Percentiles rank a stretch among this genome's conserved stretches.
Conservation (phyloP, 2,888 invertebrate genomes). For the Cybosia mesomella region DNA sequence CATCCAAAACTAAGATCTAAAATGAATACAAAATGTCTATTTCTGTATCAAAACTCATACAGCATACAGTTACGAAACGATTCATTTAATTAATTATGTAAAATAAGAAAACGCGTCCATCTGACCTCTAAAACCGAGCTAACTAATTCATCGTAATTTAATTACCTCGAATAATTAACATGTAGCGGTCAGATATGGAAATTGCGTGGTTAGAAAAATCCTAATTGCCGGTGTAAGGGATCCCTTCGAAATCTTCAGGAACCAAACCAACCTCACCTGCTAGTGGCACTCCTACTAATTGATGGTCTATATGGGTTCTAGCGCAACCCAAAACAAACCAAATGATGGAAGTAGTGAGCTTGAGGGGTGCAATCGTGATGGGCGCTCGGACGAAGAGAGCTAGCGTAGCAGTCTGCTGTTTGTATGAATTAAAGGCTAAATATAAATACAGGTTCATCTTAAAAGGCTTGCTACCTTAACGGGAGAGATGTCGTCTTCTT, state of each 20-base stretch:
- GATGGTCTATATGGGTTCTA: too few species aligned
- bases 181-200: slow-evolving; percentile 29
- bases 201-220: slow-evolving; percentile 5
- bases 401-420: not conserved
- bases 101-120: slow-evolving; percentile 37
- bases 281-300: too few species aligned
- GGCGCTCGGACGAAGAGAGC: not conserved
- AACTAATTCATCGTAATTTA: slow-evolving; percentile 53
- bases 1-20: slow-evolving; percentile 8
- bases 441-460: too few species aligned
- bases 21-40: slow-evolving; percentile 13
- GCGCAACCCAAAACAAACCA: not conserved
- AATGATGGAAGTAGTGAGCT: not conserved
- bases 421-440: too few species aligned
- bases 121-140: slow-evolving; percentile 48
- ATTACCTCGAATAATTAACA: slow-evolving; percentile 48
- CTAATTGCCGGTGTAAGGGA: not conserved
- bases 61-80: slow-evolving; percentile 33
- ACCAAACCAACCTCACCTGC: too few species aligned
- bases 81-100: slow-evolving; percentile 28
- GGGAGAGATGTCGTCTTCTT: too few species aligned
- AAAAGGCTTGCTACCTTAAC: too few species aligned
- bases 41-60: slow-evolving; percentile 35
- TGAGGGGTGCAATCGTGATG: not conserved
- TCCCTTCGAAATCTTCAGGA: too few species aligned